Evolutionary conservation across 2,888 invertebrate genomes (phyloP), one percentile per base, ranked within the genome.

Genomic region (Meganola albula): DNA sequence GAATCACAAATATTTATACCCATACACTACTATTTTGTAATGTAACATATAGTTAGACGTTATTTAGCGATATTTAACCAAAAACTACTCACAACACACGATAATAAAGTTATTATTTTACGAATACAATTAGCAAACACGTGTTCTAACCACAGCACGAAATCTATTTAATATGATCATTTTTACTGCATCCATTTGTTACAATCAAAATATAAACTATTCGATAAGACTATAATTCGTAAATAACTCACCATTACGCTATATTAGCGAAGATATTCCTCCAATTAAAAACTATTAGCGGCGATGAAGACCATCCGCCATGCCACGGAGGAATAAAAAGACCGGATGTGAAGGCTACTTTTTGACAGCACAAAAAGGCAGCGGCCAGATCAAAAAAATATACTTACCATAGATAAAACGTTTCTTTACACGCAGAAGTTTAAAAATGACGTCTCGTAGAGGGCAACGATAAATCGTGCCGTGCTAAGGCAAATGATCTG

Each of bases 281-380:
- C 80, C 76, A 64, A 71, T 58, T 68, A 73, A 77, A 80, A 80
- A 79, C 77, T 75, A 76, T 55, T 52, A 40, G 65, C 76, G 80
- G 78, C 61, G 77, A 75, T 65, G 68, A 51, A 72, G 69, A 84
- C 82, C 79, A 80, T 84, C 84, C 83, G 83, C 85, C 86, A 85
- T 85, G 86, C 85, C 86, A 85, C 85, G 86, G 74, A 83, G 84
- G 73, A 82, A 58, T 83, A 64, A 83, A 86, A 85, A 79, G 85
- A 79, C 84, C 84, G 85, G 84, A 87, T 75, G 60, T 55, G 48
- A 55, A 47, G 62, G 37, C 46, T 21, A 40, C 52, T 58, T 49
- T 67, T 57, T 80, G 78, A 76, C 80, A 80, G 48, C 48, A 46
- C 21, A 47, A 53, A 60, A 24, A 43, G 63, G 37, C 64, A 54